These are phyloP conservation scores for Callocephalon fimbriatum DNA, from an alignment of 2,113 vertebrate genomes.

Conservation along the genomic window DNA sequence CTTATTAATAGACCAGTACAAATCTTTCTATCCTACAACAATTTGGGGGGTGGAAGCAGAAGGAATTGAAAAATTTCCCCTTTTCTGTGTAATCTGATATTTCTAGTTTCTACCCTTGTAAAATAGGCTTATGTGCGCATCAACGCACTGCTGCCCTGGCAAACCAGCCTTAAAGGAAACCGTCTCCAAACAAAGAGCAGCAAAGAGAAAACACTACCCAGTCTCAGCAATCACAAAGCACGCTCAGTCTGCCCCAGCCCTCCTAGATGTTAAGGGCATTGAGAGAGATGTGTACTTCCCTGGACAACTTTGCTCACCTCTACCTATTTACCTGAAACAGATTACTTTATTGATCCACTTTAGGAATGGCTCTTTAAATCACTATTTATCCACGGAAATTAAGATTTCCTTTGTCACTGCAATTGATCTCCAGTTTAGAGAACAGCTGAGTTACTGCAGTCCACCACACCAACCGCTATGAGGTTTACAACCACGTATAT, in stretches of 20 bases:
- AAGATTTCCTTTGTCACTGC: neutral
- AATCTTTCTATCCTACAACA: neutral
- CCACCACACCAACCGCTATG: rapidly evolving
- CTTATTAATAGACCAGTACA: neutral
- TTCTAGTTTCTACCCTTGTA: neutral
- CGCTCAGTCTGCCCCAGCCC: rapidly evolving
- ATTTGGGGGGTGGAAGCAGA: neutral
- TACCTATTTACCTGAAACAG: neutral
- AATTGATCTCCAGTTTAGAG: neutral
- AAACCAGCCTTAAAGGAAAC: conserved; percentile 46
- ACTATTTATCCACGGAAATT: neutral
- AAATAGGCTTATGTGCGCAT: conserved; percentile 1
- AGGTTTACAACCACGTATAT: neutral
- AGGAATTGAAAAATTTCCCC: neutral
- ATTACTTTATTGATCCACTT: neutral
- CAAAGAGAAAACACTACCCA: neutral
- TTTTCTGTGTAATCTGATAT: neutral
- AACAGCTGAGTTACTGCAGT: neutral
- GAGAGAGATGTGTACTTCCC: neutral
- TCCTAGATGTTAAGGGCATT: neutral
- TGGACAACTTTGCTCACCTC: neutral
- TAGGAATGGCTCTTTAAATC: neutral
- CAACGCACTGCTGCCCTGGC: neutral
- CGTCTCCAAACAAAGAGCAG: conserved; percentile 1
- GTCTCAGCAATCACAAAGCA: neutral